These are phyloP conservation scores for Mirounga angustirostris DNA, from an alignment of 2,113 vertebrate species.

Conservation along the genomic window DNA sequence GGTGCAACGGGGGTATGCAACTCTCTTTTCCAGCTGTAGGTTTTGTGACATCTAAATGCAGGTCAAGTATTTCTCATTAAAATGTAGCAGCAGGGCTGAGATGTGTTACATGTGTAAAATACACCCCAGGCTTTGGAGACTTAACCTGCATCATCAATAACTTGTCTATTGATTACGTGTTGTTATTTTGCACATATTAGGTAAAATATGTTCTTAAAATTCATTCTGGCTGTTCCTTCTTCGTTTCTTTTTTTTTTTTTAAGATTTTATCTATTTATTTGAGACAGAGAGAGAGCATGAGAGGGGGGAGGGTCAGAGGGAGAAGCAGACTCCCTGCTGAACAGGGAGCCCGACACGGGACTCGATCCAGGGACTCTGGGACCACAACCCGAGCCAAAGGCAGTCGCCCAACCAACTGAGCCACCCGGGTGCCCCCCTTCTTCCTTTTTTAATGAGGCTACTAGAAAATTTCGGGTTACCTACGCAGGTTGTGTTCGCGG, in stretches of 20 bases:
- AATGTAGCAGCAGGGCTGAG: not conserved
- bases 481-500: accelerated
- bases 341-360: too few relatives aligned
- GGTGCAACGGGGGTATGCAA: not conserved
- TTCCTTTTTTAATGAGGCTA: not conserved
- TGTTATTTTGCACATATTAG: not conserved
- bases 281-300: too few relatives aligned
- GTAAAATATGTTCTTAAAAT: not conserved
- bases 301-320: too few relatives aligned
- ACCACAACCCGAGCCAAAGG: too few relatives aligned
- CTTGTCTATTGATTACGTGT: not conserved
- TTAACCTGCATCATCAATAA: not conserved
- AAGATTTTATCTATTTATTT: too few relatives aligned
- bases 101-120: accelerated
- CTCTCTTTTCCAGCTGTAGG: not conserved
- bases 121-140: not conserved
- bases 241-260: not conserved
- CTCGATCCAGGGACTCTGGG: too few relatives aligned
- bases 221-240: not conserved
- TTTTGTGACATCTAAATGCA: not conserved
- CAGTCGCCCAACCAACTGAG: too few relatives aligned
- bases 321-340: too few relatives aligned
- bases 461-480: not conserved
- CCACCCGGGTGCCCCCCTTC: not conserved
- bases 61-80: not conserved